Evolutionary conservation across 2,888 invertebrate species (phyloP), one percentile per base, ranked within the genome.

Genomic region (Rhagium mordax): DNA sequence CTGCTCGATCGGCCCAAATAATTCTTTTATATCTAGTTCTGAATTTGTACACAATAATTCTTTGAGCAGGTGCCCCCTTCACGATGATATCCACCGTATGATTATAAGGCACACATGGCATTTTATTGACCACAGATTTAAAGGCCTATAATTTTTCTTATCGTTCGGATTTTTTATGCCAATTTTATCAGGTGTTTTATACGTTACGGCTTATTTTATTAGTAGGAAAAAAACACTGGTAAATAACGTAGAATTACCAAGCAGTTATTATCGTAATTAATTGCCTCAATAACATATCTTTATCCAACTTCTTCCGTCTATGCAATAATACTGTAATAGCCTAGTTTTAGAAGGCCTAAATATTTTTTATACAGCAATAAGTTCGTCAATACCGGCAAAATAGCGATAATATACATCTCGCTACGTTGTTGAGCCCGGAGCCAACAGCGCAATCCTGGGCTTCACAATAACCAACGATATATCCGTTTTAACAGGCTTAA

Each of bases 141-240:
- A 78, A 77, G 20, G 72, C 72, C 74, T 68, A 72, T 78, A 76
- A 77, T 77, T 80, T 78, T 74, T 75, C 62, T 74, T 77, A 72
- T 74, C 74, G 73, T 64, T 71, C 59, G 67, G 74, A 76, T 78
- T 84, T 84, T 88, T 74, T 89, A 88, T 66, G 51, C 21, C 70
- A 51, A 57, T 66, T 73, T 70, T 47, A 72, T 77, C 75, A 62
- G 74, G 71, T 77, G 74, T 73, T 71, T 64, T 33, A 68, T 57
- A 62, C 24, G 15, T 5, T 13, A n/a, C 55, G 10, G 10, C 20
- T 20, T 29, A 33, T 51, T 33, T 65, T 53, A 13, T 21, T 33
- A 5, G 13, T 61, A 18, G 13, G 18, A 61, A 47, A 4, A 20
- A 33, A 27, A n/a, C 15, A 29, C 7, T 33, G 13, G 4, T 49